Percentiles rank a stretch among this genome's conserved stretches.
Conservation (phyloP, 2,888 invertebrate species). For the Erebia aethiops region DNA sequence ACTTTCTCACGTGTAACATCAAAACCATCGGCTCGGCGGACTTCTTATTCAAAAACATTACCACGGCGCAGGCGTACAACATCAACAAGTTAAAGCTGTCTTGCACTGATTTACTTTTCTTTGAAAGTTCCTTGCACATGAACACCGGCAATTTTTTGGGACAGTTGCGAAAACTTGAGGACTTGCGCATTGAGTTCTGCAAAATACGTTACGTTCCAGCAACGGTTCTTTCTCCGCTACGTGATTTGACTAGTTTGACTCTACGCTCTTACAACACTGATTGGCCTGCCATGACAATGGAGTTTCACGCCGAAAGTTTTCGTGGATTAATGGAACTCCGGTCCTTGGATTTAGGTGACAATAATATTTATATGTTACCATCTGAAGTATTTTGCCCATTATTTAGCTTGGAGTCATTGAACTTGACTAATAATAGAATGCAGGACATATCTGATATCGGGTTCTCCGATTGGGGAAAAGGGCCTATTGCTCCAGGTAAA, state of each 20-base stretch:
- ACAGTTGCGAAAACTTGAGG: constrained; percentile 87
- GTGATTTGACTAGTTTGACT: constrained; percentile 86
- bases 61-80: constrained; percentile 87
- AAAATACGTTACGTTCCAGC: constrained; percentile 89
- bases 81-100: constrained; percentile 87
- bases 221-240: constrained; percentile 86
- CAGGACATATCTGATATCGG: constrained; percentile 90
- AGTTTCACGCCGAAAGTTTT: constrained; percentile 88
- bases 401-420: constrained; percentile 86
- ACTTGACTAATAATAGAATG: constrained; percentile 90
- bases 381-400: constrained; percentile 88
- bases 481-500: constrained; percentile 86
- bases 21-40: constrained; percentile 88
- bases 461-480: constrained; percentile 89
- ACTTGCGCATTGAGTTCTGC: constrained; percentile 89
- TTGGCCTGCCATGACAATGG: constrained; percentile 91
- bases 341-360: constrained; percentile 87
- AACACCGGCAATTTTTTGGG: constrained; percentile 84
- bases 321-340: constrained; percentile 87
- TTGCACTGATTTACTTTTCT: constrained; percentile 89
- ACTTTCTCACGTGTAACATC: constrained; percentile 87
- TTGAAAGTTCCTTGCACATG: constrained; percentile 87
- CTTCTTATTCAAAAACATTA: constrained; percentile 87
- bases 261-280: constrained; percentile 90
- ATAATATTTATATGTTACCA: constrained; percentile 90